Evolutionary conservation across 2,888 invertebrate genomes (phyloP).

Genomic region (Oscheius sp.): DNA sequence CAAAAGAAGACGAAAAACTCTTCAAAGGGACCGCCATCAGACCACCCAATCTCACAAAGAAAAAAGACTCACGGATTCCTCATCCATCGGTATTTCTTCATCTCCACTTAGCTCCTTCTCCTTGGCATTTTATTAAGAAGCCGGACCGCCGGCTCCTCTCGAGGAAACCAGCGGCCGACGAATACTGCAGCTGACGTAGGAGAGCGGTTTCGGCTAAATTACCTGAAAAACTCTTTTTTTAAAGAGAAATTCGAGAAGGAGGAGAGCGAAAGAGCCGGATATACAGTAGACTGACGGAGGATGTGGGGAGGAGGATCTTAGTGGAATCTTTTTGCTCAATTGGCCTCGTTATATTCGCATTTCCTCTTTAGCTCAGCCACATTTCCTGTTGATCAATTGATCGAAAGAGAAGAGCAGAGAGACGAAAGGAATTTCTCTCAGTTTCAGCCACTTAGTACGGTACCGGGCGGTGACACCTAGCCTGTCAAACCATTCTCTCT

Average conservation of each 20-base stretch:
- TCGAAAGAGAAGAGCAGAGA: too few species aligned
- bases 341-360: too few species aligned
- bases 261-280: neutral
- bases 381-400: too few species aligned
- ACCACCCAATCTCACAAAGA: neutral
- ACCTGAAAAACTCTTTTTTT: neutral
- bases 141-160: neutral
- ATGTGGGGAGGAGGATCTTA: too few species aligned
- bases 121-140: neutral
- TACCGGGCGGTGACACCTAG: too few species aligned
- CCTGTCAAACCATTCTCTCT: too few species aligned
- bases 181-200: neutral
- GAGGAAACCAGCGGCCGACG: slow-evolving; percentile 1
- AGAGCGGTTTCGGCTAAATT: neutral
- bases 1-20: neutral
- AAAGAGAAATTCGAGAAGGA: neutral
- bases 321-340: too few species aligned
- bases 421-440: too few species aligned
- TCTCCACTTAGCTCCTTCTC: neutral
- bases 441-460: too few species aligned
- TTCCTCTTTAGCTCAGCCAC: too few species aligned
- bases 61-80: neutral
- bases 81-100: neutral
- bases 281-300: neutral
- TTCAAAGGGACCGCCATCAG: neutral